These are phyloP conservation scores for Craniophora ligustri DNA, from an alignment of 2,888 invertebrate species.

Conservation along the genomic window DNA sequence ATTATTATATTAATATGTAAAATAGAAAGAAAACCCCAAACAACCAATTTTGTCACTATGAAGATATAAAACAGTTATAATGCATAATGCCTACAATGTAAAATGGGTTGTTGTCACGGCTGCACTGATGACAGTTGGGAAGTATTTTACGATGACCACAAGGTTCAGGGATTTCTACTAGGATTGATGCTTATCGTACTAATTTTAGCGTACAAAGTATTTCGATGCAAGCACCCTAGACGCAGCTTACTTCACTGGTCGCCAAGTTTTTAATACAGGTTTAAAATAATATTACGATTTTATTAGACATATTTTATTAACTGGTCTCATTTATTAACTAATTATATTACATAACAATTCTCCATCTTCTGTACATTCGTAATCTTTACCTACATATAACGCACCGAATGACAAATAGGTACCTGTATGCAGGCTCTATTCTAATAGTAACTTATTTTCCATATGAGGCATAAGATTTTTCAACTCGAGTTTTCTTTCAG, in stretches of 20 bases:
- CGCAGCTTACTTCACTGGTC: slow-evolving; percentile 45
- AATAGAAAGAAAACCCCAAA: slow-evolving; percentile 6
- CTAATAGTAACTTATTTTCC: slow-evolving; percentile 14
- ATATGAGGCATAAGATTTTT: slow-evolving; percentile 19
- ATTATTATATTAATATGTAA: slow-evolving; percentile 1
- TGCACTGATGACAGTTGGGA: slow-evolving; percentile 56
- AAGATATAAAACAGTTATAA: slow-evolving; percentile 16
- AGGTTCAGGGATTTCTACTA: slow-evolving; percentile 55
- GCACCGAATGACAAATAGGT: slow-evolving; percentile 14
- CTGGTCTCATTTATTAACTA: neutral
- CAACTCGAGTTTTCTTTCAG: slow-evolving; percentile 72
- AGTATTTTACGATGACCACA: slow-evolving; percentile 57
- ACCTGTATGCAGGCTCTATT: slow-evolving; percentile 15
- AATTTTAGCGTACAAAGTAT: slow-evolving; percentile 63
- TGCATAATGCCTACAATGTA: slow-evolving; percentile 16
- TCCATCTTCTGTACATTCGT: neutral
- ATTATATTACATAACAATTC: neutral
- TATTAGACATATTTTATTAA: slow-evolving; percentile 12
- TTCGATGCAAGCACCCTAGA: slow-evolving; percentile 61
- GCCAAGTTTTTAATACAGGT: slow-evolving; percentile 4
- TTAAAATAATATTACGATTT: slow-evolving; percentile 1
- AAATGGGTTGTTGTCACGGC: slow-evolving; percentile 63
- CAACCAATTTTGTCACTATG: slow-evolving; percentile 4
- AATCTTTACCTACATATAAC: neutral
- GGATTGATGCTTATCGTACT: slow-evolving; percentile 55